phyloP scores from a whole-genome alignment of 1,140 invertebrate species.

The Cyclina sinensis region DNA sequence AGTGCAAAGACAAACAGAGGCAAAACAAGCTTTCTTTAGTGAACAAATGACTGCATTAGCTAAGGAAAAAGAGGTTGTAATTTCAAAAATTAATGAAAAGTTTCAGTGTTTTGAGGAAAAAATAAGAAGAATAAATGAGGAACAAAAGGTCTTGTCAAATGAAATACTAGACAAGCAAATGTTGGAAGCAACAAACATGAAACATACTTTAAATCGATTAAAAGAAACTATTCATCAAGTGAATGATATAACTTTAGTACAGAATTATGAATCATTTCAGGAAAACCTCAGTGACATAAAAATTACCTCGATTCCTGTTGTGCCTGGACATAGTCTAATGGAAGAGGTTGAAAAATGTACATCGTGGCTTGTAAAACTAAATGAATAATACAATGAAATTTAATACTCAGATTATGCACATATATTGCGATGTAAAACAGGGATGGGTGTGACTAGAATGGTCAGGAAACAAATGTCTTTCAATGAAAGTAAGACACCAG shows the following conservation, averaged over 20 bases:
- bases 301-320: neutral
- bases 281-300: neutral
- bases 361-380: conserved; percentile 12
- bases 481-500: too few species aligned
- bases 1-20: neutral
- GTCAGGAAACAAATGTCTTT: too few species aligned
- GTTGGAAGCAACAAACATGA: neutral
- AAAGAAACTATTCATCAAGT: neutral
- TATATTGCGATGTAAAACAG: too few species aligned
- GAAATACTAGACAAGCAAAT: neutral
- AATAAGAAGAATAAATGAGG: neutral
- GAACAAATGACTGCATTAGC: neutral
- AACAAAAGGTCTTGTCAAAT: neutral
- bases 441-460: too few species aligned
- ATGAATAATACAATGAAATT: neutral
- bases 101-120: neutral
- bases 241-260: neutral
- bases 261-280: neutral
- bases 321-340: conserved; percentile 20
- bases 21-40: conserved; percentile 13
- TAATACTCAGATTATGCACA: too few species aligned
- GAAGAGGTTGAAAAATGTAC: conserved; percentile 20
- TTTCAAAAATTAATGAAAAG: neutral
- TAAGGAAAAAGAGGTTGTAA: neutral
- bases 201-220: neutral